Evolutionary conservation across 2,113 vertebrate genomes (phyloP).

Genomic region (Rhineura floridana): DNA sequence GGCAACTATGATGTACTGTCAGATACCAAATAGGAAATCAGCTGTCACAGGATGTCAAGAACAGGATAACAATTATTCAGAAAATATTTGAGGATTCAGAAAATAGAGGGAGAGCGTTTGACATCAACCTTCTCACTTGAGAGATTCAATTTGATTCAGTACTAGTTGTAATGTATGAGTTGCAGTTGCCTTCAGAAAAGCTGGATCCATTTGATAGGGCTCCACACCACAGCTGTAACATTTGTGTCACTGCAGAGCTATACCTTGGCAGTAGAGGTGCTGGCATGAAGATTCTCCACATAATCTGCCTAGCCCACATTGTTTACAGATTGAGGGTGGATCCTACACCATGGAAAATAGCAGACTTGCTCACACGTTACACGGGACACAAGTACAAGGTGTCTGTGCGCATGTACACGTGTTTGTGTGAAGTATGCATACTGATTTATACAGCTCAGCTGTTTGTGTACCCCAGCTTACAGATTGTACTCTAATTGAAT

Average conservation of each 20-base stretch:
- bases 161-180: not conserved
- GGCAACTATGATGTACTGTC: not conserved
- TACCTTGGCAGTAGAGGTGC: not conserved
- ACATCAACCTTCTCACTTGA: not conserved
- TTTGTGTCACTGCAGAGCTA: too few species aligned
- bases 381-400: too few species aligned
- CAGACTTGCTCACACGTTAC: too few species aligned
- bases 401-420: too few species aligned
- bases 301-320: not conserved
- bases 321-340: not conserved
- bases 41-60: not conserved
- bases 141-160: not conserved
- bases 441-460: too few species aligned
- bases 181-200: not conserved
- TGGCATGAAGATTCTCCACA: not conserved
- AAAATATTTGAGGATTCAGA: not conserved
- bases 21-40: not conserved
- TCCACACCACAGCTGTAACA: not conserved
- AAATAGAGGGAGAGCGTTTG: too few species aligned
- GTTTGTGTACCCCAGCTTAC: too few species aligned
- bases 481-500: too few species aligned
- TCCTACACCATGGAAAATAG: not conserved
- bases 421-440: too few species aligned
- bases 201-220: not conserved
- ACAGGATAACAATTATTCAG: not conserved